Base-by-base conservation (phyloP, 2,113 vertebrate species). In the Thamnophis sirtalis region DNA sequence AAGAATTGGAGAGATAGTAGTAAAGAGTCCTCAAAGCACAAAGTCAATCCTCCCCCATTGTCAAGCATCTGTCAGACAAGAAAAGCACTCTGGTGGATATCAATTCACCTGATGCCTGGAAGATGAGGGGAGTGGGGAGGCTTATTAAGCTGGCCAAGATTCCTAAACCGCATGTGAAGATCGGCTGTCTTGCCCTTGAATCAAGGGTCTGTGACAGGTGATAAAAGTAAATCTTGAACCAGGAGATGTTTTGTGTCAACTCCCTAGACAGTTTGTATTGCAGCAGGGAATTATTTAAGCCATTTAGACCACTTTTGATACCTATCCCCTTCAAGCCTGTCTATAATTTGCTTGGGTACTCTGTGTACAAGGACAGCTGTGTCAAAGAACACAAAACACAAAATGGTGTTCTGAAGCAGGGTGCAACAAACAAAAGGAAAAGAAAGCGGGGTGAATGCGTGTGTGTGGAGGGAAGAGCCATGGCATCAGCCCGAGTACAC, bases 201-300 rank as follows among this genome's bases (percentile, higher is more conserved):
- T 94, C 94, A 93, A 97, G 94, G 94, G 96, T 91, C 96, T 94
- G 94, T 98, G 97, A 97, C 97, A 97, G 96, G 96, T 96, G 97
- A 97, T 53, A 96, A 96, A 97, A 97, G 95, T 97, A 96, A 96
- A 97, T 97, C 97, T 96, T 93, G 92, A 93, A 95, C 86, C 94
- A 95, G 96, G 96, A 96, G 95, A 96, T 96, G 96, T 93, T 97
- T 93, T 94, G 87, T 96, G 96, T 97, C 97, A 96, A 96, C 63
- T 89, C 93, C 87, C 94, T 84, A 92, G 96, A 97, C 96, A 97
- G 95, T 94, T 90, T 92, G 92, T 92, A 93, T 93, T 95, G 95
- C 94, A 94, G 95, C 0, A 86, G 93, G 97, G 95, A 96, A 98
- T 97, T 96, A 97, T 96, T 97, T 96, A 97, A 92, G 50, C 95